A percentile compares a stretch with the other conserved stretches of the same genome.
phyloP scores from a whole-genome alignment of 2,797 vertebrate species.

The Smutsia temminckii region DNA sequence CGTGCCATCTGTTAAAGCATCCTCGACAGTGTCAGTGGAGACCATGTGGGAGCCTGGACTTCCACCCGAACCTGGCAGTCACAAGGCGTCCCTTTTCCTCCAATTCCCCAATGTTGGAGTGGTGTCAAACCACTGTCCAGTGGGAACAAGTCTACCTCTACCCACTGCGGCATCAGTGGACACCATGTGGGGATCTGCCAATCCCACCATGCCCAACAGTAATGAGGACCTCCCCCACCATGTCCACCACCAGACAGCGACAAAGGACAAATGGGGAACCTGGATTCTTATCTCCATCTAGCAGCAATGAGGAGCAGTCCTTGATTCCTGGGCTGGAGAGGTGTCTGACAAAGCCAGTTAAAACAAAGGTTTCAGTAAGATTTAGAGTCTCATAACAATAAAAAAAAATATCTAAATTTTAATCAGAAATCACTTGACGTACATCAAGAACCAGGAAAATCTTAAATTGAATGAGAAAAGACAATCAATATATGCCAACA shows the following conservation, averaged over 20 bases:
- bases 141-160: neutral
- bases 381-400: neutral
- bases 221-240: neutral
- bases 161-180: neutral
- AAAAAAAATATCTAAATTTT: neutral
- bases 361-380: neutral
- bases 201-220: neutral
- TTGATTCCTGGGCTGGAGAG: neutral
- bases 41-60: neutral
- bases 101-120: neutral
- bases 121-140: neutral
- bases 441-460: neutral
- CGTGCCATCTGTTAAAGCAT: neutral
- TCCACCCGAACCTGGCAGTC: neutral
- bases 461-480: neutral
- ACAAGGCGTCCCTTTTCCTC: neutral
- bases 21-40: neutral
- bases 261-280: neutral
- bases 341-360: neutral
- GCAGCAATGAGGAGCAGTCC: neutral
- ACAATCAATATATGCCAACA: neutral
- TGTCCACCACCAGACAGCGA: neutral
- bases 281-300: neutral
- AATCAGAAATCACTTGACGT: constrained; percentile 5
- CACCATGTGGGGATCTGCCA: neutral